Evolutionary conservation across 2,113 vertebrate genomes (phyloP).

Genomic region (Promerops cafer): DNA sequence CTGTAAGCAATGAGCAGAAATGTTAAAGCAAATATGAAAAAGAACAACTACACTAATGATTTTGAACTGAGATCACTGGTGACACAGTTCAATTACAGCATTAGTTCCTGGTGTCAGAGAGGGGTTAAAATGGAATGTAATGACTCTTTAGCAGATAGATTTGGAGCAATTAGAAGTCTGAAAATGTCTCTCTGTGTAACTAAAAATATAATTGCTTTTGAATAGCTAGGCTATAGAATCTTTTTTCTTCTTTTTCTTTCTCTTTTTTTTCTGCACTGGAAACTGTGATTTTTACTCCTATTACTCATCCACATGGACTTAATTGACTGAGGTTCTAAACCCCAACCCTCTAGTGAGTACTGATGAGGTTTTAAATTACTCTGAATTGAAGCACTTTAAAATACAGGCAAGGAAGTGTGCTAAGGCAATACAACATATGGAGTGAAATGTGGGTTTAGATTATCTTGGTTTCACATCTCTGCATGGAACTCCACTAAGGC

Average conservation of each 20-base stretch:
- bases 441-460: not conserved
- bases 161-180: constrained; percentile 70
- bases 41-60: constrained; percentile 23
- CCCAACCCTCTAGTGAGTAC: constrained; percentile 39
- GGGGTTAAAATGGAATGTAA: constrained; percentile 68
- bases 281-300: constrained; percentile 53
- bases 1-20: not conserved
- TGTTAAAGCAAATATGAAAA: constrained; percentile 1
- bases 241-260: not conserved
- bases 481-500: not conserved
- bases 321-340: constrained; percentile 64
- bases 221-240: constrained; percentile 47
- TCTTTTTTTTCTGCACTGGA: constrained; percentile 25
- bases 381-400: constrained; percentile 42
- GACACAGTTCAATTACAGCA: constrained; percentile 64
- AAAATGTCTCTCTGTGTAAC: constrained; percentile 62
- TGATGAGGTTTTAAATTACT: constrained; percentile 57
- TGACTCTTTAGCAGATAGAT: constrained; percentile 64
- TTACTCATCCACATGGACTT: constrained; percentile 56
- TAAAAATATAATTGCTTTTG: constrained; percentile 71
- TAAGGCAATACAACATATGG: not conserved
- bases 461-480: not conserved
- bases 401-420: not conserved
- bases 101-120: constrained; percentile 63
- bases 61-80: constrained; percentile 57